phyloP scores from a whole-genome alignment of 2,888 invertebrate species.

The Axea sp. region DNA sequence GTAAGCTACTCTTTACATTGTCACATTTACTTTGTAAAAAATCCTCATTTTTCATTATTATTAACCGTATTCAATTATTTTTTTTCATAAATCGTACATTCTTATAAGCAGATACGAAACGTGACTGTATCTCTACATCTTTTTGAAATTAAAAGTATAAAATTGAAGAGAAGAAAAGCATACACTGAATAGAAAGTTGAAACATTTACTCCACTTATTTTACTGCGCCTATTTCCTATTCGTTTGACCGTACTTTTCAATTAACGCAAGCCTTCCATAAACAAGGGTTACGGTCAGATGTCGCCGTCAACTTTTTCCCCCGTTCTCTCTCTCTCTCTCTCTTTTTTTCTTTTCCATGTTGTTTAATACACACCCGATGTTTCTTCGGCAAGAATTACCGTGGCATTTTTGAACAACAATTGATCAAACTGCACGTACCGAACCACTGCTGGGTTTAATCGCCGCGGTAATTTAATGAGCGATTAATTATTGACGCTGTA shows the following conservation, averaged over 20 bases:
- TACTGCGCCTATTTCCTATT: slow-evolving; percentile 5
- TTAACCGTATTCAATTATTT: too few species aligned
- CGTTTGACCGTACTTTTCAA: slow-evolving; percentile 14
- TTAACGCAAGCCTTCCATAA: slow-evolving; percentile 13
- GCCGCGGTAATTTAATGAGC: slow-evolving; percentile 39
- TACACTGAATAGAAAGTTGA: slow-evolving; percentile 15
- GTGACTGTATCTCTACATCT: too few species aligned
- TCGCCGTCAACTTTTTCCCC: neutral
- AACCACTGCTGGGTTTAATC: slow-evolving; percentile 13
- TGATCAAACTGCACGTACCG: slow-evolving; percentile 5
- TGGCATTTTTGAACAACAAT: slow-evolving; percentile 15
- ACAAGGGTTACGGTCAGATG: slow-evolving; percentile 14
- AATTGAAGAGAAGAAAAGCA: too few species aligned
- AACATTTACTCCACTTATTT: slow-evolving; percentile 1
- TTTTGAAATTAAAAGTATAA: too few species aligned
- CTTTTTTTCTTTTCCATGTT: too few species aligned
- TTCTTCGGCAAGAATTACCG: slow-evolving; percentile 22
- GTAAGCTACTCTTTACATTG: too few species aligned
- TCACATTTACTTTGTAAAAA: too few species aligned
- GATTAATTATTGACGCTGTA: slow-evolving; percentile 64
- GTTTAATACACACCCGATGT: neutral
- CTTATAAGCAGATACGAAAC: too few species aligned
- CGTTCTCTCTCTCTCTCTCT: too few species aligned
- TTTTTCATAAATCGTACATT: too few species aligned
- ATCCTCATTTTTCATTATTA: too few species aligned